Percentiles rank a stretch among this genome's conserved stretches.
Conservation (phyloP, 2,113 vertebrate species). For the Drymodes brunneopygia region DNA sequence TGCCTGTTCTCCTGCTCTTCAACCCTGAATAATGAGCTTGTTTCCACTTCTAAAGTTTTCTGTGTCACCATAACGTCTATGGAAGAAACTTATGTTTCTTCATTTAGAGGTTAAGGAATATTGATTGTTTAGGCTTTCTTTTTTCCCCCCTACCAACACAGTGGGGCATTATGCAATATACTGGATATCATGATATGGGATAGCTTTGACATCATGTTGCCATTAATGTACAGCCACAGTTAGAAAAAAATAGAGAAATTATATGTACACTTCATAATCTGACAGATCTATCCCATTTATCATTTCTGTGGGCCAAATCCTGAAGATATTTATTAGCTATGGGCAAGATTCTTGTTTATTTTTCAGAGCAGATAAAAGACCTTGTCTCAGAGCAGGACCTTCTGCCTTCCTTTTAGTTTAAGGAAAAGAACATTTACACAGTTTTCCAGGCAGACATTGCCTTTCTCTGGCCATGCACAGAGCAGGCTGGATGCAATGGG, state of each 20-base stretch:
- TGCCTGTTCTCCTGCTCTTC: neutral
- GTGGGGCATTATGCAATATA: neutral
- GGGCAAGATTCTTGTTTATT: neutral
- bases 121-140: neutral
- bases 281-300: neutral
- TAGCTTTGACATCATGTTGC: neutral
- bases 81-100: neutral
- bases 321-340: neutral
- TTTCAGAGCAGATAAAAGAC: neutral
- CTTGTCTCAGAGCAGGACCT: neutral
- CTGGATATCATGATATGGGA: neutral
- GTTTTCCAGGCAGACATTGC: neutral
- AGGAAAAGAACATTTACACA: neutral
- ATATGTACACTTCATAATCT: neutral
- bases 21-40: neutral
- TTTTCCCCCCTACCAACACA: neutral
- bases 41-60: neutral
- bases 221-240: neutral
- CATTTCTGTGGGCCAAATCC: neutral
- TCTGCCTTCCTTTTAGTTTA: neutral
- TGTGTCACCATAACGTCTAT: neutral
- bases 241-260: conserved; percentile 8
- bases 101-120: neutral
- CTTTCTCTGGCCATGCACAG: neutral
- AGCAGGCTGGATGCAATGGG: neutral